A percentile compares a stretch with the other conserved stretches of the same genome.
phyloP scores from a whole-genome alignment of 1,140 invertebrate genomes.

The Danaus melanippus region DNA sequence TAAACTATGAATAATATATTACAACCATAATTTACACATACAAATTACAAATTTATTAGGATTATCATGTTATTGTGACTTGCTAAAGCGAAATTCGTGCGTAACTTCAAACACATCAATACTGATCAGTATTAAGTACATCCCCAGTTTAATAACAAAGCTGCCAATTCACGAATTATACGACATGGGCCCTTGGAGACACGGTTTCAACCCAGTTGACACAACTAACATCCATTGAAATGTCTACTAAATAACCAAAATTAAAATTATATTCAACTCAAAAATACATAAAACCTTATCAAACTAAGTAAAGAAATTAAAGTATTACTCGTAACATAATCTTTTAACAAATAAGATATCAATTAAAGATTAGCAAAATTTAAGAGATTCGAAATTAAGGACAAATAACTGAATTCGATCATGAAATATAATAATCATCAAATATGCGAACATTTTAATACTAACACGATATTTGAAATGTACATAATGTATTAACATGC shows the following conservation, averaged over 20 bases:
- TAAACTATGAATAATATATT: slow-evolving; percentile 54
- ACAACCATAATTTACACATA: slow-evolving; percentile 52
- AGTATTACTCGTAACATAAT: slow-evolving; percentile 20
- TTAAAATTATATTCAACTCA: slow-evolving; percentile 20
- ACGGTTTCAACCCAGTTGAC: too few species aligned
- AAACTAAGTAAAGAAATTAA: slow-evolving; percentile 23
- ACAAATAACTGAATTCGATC: slow-evolving; percentile 12
- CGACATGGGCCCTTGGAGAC: too few species aligned
- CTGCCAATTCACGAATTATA: slow-evolving; percentile 11
- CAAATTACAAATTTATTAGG: slow-evolving; percentile 20
- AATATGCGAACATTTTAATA: slow-evolving; percentile 11
- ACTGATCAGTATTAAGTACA: slow-evolving; percentile 44
- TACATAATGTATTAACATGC: slow-evolving; percentile 14
- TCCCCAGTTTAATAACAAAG: slow-evolving; percentile 13
- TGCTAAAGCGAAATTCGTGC: slow-evolving; percentile 9
- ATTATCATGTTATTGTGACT: slow-evolving; percentile 12
- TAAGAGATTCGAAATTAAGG: slow-evolving; percentile 5
- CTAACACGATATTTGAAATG: slow-evolving; percentile 1
- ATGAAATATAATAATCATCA: slow-evolving; percentile 8
- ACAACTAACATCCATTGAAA: too few species aligned
- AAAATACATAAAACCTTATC: slow-evolving; percentile 25
- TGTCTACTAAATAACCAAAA: slow-evolving; percentile 11
- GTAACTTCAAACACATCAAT: slow-evolving; percentile 23
- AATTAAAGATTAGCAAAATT: slow-evolving; percentile 16
- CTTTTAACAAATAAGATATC: slow-evolving; percentile 19